Evolutionary conservation across 2,797 vertebrate genomes (phyloP), one percentile per base, ranked within the genome.

Genomic region (Emydoidea blandingii): DNA sequence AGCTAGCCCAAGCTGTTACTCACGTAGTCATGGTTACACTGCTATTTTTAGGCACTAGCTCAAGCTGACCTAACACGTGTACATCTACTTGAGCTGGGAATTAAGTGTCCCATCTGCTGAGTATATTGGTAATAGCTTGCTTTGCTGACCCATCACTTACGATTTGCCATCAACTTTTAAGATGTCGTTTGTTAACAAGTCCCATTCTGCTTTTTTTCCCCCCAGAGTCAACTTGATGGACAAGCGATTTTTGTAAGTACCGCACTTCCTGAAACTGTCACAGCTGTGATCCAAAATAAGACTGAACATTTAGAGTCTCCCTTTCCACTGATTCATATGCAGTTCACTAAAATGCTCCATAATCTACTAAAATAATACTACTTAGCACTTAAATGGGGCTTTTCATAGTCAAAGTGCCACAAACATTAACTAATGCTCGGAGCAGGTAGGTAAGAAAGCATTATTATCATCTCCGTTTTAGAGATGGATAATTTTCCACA

Each of bases 241-340:
- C 96, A 95, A 95, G 96, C 95, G 72, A 88, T 97, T 97, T 98
- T 98, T 97, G 98, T 98, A 98, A 98, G 98, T 98, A 97, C 68
- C 91, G 8, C 18, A 86, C 95, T 37, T 50, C 5, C 5, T 49
- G 31, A 90, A 79, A 84, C 37, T 81, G 21, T 81, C 1, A 0
- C 57, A 85, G 37, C 37, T 91, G 78, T 88, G 81, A 74, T 91
- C 95, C 91, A 49, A 86, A 94, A 83, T 78, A 9, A 89, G 81
- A 59, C 53, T 2, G 12, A 56, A 21, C 0, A 1, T 87, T 83
- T 52, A 90, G 80, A 54, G 65, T n/a, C 81, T 25, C 6, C 87
- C 19, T 91, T 83, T 86, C 44, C 4, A 34, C 44, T 83, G 47
- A 87, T 72, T 86, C 23, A 76, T 1, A 12, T 37, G n/a, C 65